Base-by-base conservation (phyloP, 2,888 invertebrate species). In the Drosophila tripunctata region DNA sequence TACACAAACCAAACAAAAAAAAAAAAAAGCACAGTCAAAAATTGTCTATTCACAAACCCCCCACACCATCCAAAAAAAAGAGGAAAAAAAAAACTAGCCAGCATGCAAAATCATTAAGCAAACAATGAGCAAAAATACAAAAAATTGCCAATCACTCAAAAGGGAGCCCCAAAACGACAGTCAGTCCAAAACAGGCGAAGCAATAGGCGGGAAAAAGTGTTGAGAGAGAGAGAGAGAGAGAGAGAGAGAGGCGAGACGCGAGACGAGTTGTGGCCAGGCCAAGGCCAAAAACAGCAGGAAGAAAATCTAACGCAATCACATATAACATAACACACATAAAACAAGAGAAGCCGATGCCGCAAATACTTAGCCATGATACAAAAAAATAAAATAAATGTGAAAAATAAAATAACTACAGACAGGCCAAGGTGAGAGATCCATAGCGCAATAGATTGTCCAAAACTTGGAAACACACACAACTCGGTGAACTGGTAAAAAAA, bases 241-340 rank as follows among this genome's bases (percentile, higher is more conserved):
- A 3, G 3, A 33, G 31, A 3, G 4, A 5, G 2, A 15, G 43
- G 15, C 1, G 4, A 15, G 43, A 8, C 4, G 31, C 12, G 30
- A 12, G 19, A 27, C 38, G 45, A 22, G 41, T 41, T 44, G 17
- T 38, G 54, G 54, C 61, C 78, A 70, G 82, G 83, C 83, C 84
- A 79, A 84, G 84, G 84, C 78, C 74, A 68, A 77, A 73, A 70
- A 7, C 78, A 79, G 78, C 84, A 79, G 84, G 84, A 79, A 80
- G 66, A 67, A 70, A 80, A 69, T 31, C 54, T 64, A 64, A 55
- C 63, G 69, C 63, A 69, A 69, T 63, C 61, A 43, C 74, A 74
- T 44, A 58, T 51, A 48, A 67, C 41, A 47, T 35, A 22, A 35
- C 7, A 50, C 17, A 56, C 24, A 47, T n/a, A 51, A 54, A 33